Percentiles rank a stretch among this genome's conserved stretches.
These are phyloP conservation scores for Sorex maritimensis DNA, from an alignment of 2,797 vertebrate genomes.

Conservation along the genomic window DNA sequence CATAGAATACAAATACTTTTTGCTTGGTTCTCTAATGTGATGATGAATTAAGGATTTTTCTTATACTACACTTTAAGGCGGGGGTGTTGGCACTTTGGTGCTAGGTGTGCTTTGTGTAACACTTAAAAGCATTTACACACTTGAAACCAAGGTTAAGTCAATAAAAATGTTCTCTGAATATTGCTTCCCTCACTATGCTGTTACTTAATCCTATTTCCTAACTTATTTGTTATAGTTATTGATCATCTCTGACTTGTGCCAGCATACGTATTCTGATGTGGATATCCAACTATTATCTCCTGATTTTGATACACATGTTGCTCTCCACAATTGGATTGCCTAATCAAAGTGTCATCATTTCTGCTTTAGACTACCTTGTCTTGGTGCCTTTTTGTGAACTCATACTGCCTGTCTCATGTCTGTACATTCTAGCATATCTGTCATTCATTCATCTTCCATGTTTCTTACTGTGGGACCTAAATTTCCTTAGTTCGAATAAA, in stretches of 20 bases:
- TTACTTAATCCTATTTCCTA: slow-evolving; percentile 7
- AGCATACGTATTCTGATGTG: slow-evolving; percentile 10
- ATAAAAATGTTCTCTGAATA: no score
- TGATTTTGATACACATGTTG: slow-evolving; percentile 14
- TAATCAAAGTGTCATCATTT: slow-evolving; percentile 12
- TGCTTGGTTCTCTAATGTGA: slow-evolving; percentile 25
- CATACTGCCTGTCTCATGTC: not conserved
- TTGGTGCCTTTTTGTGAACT: not conserved
- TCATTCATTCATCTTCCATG: slow-evolving; percentile 41
- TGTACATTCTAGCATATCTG: not conserved
- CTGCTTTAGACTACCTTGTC: not conserved
- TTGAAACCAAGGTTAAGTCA: no score
- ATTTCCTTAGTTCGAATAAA: not conserved
- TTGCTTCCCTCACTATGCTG: no score
- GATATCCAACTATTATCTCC: slow-evolving; percentile 22
- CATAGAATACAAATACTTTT: not conserved
- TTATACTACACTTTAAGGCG: no score
- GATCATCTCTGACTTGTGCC: slow-evolving; percentile 2
- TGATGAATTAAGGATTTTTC: not conserved
- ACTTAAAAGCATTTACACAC: no score
- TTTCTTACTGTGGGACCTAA: not conserved
- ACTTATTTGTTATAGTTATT: slow-evolving; percentile 2
- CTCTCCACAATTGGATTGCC: not conserved
- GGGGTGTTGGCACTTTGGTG: no score
- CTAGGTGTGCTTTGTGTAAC: no score